phyloP scores from a whole-genome alignment of 2,113 vertebrate species.

The Phylloscopus whistleri region DNA sequence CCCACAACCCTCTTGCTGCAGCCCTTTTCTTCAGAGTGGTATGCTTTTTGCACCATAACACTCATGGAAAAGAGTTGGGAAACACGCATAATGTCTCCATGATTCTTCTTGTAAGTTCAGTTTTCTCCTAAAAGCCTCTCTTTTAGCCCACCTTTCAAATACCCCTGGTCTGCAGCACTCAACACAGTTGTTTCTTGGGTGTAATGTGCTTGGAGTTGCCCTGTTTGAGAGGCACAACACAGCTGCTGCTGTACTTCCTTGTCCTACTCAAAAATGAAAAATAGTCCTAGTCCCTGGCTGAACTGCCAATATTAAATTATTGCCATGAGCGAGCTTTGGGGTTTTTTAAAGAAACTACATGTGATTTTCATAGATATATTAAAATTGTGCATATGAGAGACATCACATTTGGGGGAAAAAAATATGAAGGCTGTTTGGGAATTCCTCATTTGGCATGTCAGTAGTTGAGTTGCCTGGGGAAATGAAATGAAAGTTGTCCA shows the following conservation, averaged over 20 bases:
- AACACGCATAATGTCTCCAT: neutral
- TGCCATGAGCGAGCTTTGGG: neutral
- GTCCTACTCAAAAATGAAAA: neutral
- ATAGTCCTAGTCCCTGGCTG: neutral
- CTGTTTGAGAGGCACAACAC: neutral
- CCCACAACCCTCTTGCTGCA: neutral
- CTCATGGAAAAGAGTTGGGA: neutral
- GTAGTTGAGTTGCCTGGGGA: neutral
- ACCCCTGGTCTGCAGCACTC: neutral
- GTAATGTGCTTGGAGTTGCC: neutral
- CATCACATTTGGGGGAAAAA: neutral
- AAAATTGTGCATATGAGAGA: neutral
- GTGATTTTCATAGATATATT: slow-evolving; percentile 3
- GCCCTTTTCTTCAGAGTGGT: neutral
- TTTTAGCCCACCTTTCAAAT: neutral
- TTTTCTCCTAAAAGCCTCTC: neutral
- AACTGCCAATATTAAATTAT: neutral
- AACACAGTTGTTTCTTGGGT: neutral
- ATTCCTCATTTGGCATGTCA: neutral
- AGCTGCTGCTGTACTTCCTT: neutral
- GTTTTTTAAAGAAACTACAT: slow-evolving; percentile 7
- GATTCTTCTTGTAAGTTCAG: neutral
- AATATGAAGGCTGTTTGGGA: neutral
- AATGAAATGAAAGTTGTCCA: neutral
- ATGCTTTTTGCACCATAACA: neutral